phyloP scores from a whole-genome alignment of 2,797 vertebrate genomes.

The Leuciscus waleckii region DNA sequence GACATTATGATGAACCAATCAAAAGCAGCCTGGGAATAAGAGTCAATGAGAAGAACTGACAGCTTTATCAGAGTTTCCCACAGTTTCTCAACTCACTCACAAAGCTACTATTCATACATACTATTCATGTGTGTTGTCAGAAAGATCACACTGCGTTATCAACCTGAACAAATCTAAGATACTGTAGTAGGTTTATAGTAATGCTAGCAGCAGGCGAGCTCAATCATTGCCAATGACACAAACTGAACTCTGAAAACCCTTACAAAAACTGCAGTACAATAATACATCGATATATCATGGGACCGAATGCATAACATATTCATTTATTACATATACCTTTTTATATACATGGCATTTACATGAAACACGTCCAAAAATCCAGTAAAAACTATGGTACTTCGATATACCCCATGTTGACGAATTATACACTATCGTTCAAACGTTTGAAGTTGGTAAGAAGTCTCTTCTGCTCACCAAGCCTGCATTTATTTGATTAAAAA shows the following conservation, averaged over 20 bases:
- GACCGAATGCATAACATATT: neutral
- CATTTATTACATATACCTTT: too few species aligned
- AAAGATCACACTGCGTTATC: constrained; percentile 5
- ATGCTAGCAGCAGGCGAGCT: neutral
- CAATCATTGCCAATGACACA: neutral
- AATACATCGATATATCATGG: neutral
- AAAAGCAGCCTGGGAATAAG: neutral
- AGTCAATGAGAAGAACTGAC: neutral
- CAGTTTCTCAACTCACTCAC: constrained; percentile 11
- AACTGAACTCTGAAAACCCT: neutral
- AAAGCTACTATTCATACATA: constrained; percentile 35
- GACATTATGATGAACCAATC: neutral
- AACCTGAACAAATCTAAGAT: neutral
- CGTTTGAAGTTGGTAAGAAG: too few species aligned
- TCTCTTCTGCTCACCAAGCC: neutral
- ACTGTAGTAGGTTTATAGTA: neutral
- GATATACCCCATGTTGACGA: neutral
- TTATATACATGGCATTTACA: neutral
- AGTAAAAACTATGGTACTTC: neutral
- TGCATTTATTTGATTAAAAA: neutral
- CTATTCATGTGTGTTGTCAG: constrained; percentile 4
- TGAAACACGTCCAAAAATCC: neutral
- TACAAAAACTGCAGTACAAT: neutral
- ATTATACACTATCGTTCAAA: neutral
- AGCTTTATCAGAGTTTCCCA: constrained; percentile 34